These are phyloP conservation scores for Rhinichthys osculus DNA, from an alignment of 2,797 vertebrate species.

Conservation along the genomic window DNA sequence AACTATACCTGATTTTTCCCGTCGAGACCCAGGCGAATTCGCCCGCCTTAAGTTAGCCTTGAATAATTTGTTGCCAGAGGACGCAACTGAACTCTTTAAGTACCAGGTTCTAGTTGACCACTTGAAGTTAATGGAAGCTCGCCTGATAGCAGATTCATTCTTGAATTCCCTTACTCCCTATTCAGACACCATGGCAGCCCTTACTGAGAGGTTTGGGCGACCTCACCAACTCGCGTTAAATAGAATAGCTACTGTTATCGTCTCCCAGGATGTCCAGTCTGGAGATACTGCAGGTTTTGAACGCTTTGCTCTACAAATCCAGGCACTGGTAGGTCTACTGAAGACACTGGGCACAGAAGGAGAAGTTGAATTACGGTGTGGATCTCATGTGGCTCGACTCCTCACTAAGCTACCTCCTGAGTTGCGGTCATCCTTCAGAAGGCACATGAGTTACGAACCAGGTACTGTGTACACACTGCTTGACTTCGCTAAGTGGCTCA, in stretches of 20 bases:
- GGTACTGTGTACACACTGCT: neutral
- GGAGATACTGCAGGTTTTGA: neutral
- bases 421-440: neutral
- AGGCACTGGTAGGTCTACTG: conserved; percentile 26
- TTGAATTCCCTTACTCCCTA: too few species aligned
- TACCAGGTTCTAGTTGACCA: too few species aligned
- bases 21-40: too few species aligned
- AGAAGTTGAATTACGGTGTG: conserved; percentile 8
- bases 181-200: too few species aligned
- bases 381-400: conserved; percentile 22
- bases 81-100: too few species aligned
- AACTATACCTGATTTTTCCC: too few species aligned
- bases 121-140: too few species aligned
- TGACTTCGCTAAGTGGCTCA: conserved; percentile 16
- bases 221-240: neutral
- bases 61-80: too few species aligned
- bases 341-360: conserved; percentile 9
- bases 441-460: neutral
- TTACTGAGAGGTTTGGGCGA: too few species aligned
- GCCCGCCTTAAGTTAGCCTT: too few species aligned
- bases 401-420: conserved; percentile 16
- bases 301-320: conserved; percentile 13
- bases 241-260: conserved; percentile 26
- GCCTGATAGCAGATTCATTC: too few species aligned
- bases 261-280: neutral